Conservation (phyloP, 2,888 invertebrate genomes). For the Margaritifera margaritifera region DNA sequence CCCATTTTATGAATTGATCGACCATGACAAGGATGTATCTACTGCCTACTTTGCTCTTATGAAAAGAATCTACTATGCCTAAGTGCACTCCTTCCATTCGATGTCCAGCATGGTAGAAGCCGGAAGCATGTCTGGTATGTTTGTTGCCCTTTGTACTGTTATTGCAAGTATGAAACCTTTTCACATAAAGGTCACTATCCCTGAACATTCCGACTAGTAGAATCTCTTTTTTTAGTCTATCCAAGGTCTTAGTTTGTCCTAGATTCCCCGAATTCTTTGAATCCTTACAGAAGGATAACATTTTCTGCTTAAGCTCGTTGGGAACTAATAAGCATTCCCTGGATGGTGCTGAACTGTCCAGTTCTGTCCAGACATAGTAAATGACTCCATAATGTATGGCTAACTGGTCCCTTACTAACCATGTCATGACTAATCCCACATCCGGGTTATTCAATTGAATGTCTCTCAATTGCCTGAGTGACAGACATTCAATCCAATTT, state of each 20-base stretch:
- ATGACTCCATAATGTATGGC: background rate
- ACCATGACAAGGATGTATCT: conserved; percentile 16
- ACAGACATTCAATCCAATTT: no score
- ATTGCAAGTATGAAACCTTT: conserved; percentile 10
- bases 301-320: background rate
- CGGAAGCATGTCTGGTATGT: background rate
- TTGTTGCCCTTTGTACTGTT: conserved; percentile 8
- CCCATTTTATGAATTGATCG: conserved; percentile 28
- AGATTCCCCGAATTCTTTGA: conserved; percentile 8
- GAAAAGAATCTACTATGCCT: no score
- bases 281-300: conserved; percentile 16
- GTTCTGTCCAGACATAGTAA: no score
- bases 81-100: conserved; percentile 21
- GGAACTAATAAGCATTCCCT: background rate
- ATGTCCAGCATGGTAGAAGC: conserved; percentile 86
- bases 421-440: background rate
- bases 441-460: no score
- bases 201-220: conserved; percentile 12
- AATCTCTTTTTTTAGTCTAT: conserved; percentile 6
- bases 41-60: conserved; percentile 13
- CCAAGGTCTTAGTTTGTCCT: conserved; percentile 12
- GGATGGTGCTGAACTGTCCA: no score
- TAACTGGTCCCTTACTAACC: background rate
- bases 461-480: no score
- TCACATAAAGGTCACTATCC: no score